Conservation (phyloP, 2,888 invertebrate species). For the Crioceris asparagi region DNA sequence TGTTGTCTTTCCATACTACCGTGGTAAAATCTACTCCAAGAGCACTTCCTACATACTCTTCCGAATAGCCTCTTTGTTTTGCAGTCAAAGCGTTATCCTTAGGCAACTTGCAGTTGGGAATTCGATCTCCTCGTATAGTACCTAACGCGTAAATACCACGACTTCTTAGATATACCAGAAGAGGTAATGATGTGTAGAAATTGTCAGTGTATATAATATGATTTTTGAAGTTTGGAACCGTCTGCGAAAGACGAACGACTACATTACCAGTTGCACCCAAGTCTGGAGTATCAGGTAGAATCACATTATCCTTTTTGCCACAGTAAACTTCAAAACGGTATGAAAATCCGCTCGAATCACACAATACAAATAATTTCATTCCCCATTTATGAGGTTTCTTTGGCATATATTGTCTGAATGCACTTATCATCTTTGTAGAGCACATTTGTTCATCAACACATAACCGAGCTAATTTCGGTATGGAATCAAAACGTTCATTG, state of each 20-base stretch:
- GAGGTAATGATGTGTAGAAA: constrained; percentile 4
- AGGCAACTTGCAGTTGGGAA: constrained; percentile 5
- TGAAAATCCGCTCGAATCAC: constrained; percentile 1
- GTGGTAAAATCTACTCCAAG: constrained; percentile 1
- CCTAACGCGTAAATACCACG: constrained; percentile 4
- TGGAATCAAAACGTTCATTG: constrained; percentile 4
- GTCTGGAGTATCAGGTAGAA: constrained; percentile 2
- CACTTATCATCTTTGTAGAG: constrained; percentile 2
- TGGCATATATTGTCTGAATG: not conserved
- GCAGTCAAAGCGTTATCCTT: not conserved
- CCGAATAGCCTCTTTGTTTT: not conserved
- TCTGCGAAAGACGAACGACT: constrained; percentile 1
- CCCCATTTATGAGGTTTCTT: constrained; percentile 1
- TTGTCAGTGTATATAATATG: constrained; percentile 2
- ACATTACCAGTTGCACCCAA: constrained; percentile 3
- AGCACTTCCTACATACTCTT: constrained; percentile 2
- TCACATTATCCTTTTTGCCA: constrained; percentile 1
- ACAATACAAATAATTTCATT: constrained; percentile 3
- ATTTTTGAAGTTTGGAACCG: no score
- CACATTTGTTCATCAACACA: constrained; percentile 4
- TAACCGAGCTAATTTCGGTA: constrained; percentile 2
- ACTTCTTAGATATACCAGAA: constrained; percentile 3
- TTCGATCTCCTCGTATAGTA: constrained; percentile 4
- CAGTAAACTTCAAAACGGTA: constrained; percentile 4
- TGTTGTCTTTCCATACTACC: not conserved